These are phyloP conservation scores for Elephantulus edwardii DNA, from an alignment of 2,113 vertebrate species.

Conservation along the genomic window DNA sequence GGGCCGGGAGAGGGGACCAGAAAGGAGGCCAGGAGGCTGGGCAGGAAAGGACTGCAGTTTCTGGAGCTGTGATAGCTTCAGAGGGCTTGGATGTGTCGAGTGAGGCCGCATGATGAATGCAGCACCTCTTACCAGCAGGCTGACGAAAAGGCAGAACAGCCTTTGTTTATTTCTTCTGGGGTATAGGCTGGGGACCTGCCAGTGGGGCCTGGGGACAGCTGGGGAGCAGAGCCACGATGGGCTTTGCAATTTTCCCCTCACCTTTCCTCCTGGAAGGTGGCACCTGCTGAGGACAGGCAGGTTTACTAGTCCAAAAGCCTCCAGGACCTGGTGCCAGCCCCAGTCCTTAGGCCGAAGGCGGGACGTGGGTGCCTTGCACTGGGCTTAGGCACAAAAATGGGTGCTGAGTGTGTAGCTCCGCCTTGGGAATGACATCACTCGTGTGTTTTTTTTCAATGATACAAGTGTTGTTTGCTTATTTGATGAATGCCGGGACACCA, in stretches of 20 bases:
- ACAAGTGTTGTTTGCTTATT: not conserved
- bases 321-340: conserved; percentile 21
- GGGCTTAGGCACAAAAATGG: conserved; percentile 17
- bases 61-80: conserved; percentile 45
- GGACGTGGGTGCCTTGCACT: conserved; percentile 60
- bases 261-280: conserved; percentile 49
- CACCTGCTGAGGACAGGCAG: not conserved
- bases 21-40: not conserved
- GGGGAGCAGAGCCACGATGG: conserved; percentile 48
- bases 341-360: conserved; percentile 45
- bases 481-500: not conserved
- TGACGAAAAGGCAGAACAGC: conserved; percentile 38
- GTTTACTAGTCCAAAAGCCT: conserved; percentile 64
- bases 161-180: conserved; percentile 55
- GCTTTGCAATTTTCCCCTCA: conserved; percentile 60
- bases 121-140: conserved; percentile 57
- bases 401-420: not conserved
- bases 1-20: not conserved
- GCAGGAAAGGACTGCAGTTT: conserved; percentile 4
- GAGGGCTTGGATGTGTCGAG: conserved; percentile 51
- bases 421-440: not conserved
- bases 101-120: conserved; percentile 57
- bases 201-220: conserved; percentile 43
- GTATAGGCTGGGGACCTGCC: conserved; percentile 39
- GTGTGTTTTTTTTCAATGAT: not conserved